Evolutionary conservation across 2,888 invertebrate genomes (phyloP).

Genomic region (Andrena fulva): DNA sequence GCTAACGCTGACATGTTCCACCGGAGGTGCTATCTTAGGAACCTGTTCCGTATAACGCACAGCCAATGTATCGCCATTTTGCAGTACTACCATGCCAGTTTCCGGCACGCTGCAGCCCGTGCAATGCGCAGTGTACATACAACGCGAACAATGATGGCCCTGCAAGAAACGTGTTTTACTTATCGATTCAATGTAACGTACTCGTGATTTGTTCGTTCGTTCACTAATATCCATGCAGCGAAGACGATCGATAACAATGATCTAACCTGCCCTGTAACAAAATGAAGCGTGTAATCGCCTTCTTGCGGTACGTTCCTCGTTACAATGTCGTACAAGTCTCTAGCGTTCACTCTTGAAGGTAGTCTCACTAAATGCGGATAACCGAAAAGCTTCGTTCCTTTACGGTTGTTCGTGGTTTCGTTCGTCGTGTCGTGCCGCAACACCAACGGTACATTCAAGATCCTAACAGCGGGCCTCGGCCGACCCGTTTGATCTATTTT

Average conservation of each 20-base stretch:
- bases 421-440: constrained; percentile 85
- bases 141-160: constrained; percentile 87
- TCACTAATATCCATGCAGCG: neutral
- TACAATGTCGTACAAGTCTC: constrained; percentile 85
- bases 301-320: constrained; percentile 85
- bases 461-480: constrained; percentile 81
- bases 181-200: constrained; percentile 4
- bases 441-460: constrained; percentile 86
- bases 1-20: constrained; percentile 85
- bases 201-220: neutral
- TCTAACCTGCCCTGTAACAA: constrained; percentile 87
- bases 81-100: constrained; percentile 85
- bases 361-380: constrained; percentile 87
- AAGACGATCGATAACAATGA: constrained; percentile 4
- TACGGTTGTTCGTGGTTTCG: constrained; percentile 85
- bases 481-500: constrained; percentile 82
- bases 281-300: constrained; percentile 85
- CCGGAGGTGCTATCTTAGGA: constrained; percentile 81
- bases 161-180: constrained; percentile 71
- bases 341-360: constrained; percentile 86
- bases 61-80: constrained; percentile 86
- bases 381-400: constrained; percentile 85
- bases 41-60: constrained; percentile 83
- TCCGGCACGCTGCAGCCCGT: constrained; percentile 86
- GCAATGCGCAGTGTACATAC: constrained; percentile 86